Evolutionary conservation across 2,113 vertebrate genomes (phyloP), one percentile per base, ranked within the genome.

Genomic region (Pseudonaja textilis): DNA sequence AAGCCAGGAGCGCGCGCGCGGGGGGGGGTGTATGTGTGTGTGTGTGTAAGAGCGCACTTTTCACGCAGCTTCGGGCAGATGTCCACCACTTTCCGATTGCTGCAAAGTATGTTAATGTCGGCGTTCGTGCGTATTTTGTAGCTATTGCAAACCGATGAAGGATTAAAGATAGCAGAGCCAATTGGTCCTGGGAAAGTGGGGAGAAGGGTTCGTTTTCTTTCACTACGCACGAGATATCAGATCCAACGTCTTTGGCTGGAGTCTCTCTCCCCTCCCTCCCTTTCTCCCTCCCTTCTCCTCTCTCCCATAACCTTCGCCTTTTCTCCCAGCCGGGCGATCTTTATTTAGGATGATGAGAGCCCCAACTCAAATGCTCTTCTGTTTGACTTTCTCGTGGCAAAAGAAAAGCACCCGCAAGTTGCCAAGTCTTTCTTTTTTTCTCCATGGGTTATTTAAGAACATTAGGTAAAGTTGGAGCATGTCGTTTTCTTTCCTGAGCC

Each of bases 371-470:
- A 57, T 39, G 87, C 54, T 91, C 90, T 16, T 90, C 92, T 52
- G 34, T 85, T 96, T 90, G 85, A 90, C 95, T 97, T 95, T 89
- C 39, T 42, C 87, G 91, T 90, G 69, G 92, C 91, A 20, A 89
- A 69, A 89, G 91, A 59, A 85, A 61, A 95, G 93, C 89, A 54
- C 25, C 45, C 74, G 93, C 92, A 91, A 92, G 90, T 89, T 95
- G 93, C 81, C 56, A 47, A 85, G 85, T 0, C 93, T 5, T 20
- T 14, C 11, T 92, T 92, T 45, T 20, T 6, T 14, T 1, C 91
- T 93, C 93, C 94, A 52, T 56, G 93, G 95, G 93, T 74, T 91
- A 34, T 54, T 87, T 91, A 47, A 92, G 93, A 95, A 88, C 94
- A 57, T 54, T 45, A 45, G 57, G 50, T 52, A 91, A 93, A 95